A percentile compares a stretch with the other conserved stretches of the same genome.
Conservation (phyloP, 2,888 invertebrate species). For the Campoplex nolae region DNA sequence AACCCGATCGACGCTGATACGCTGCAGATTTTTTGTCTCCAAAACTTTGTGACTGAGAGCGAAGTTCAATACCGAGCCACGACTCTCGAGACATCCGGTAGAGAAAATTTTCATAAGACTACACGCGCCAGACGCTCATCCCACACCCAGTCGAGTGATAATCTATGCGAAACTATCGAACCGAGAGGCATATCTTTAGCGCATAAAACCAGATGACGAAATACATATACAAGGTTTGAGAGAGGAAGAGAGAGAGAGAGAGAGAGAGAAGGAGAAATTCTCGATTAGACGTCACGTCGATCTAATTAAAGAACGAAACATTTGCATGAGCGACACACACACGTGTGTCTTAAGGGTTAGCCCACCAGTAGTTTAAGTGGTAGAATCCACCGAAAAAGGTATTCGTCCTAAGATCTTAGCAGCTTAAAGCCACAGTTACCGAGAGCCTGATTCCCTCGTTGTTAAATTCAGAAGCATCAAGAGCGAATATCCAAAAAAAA, state of each 20-base stretch:
- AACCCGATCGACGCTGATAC: not conserved
- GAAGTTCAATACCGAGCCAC: not conserved
- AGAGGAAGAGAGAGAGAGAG: too few relatives aligned
- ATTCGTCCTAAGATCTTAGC: not conserved
- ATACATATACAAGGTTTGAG: not conserved
- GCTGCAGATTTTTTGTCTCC: not conserved
- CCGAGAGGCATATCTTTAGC: constrained; percentile 21
- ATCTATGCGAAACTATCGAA: constrained; percentile 67
- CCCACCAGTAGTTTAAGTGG: not conserved
- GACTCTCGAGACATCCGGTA: not conserved
- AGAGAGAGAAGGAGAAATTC: constrained; percentile 30
- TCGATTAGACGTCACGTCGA: constrained; percentile 74
- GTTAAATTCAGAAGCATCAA: not conserved
- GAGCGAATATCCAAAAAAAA: not conserved
- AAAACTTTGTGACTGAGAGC: not conserved
- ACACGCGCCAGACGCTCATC: constrained; percentile 40
- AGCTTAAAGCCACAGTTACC: not conserved
- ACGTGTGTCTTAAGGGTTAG: too few relatives aligned
- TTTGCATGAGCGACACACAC: not conserved
- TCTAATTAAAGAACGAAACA: constrained; percentile 72
- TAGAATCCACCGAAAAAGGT: not conserved
- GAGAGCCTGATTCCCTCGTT: not conserved
- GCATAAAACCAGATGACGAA: constrained; percentile 38
- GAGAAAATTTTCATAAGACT: constrained; percentile 43
- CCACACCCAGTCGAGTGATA: constrained; percentile 48